Base-by-base conservation (phyloP, 2,113 vertebrate genomes). In the Siphamia tubifer region DNA sequence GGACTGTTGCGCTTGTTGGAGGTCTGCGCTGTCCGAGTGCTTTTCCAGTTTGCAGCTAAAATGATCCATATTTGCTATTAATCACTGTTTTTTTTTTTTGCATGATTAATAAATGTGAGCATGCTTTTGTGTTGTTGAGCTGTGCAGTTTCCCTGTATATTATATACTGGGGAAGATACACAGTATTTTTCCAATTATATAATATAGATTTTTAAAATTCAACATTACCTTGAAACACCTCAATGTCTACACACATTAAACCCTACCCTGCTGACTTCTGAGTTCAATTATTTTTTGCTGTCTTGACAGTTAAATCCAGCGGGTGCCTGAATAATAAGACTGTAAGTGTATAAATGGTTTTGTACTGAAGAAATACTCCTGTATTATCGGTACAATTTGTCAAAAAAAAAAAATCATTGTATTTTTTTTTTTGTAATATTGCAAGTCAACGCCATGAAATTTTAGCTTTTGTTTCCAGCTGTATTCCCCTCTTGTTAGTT, bases 261-360 rank as follows among this genome's bases (percentile, higher is more conserved):
- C 4, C 34, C 20, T 35, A 64, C 52, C 52, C 31, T 39, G 43
- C 62, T 82, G 70, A 78, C 58, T 70, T 78, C 73, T 64, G 62
- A 80, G 28, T 71, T 83, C 64, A 81, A 74, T 77, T 79, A 79
- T 73, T 30, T 65, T 58, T 70, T 53, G 24, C 39, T 17, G 54
- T 28, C 34, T 19, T 31, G 65, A 67, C 40, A 61, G 58, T 80
- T 76, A 76, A 82, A 79, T 71, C 68, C 39, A 45, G 35, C n/a
- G n/a, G 56, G 2, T 71, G 53, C 35, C 49, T 43, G 34, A 52
- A 54, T 69, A 75, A 80, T 48, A 66, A 28, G 58, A 21, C 49
- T 80, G 51, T 71, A 67, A 79, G 32, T 63, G 45, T 43, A 66
- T 66, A 60, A 75, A 66, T 57, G 48, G 35, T n/a, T 49, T 82